Evolutionary conservation across 2,888 invertebrate genomes (phyloP).

Genomic region (Lamellibrachia columna): DNA sequence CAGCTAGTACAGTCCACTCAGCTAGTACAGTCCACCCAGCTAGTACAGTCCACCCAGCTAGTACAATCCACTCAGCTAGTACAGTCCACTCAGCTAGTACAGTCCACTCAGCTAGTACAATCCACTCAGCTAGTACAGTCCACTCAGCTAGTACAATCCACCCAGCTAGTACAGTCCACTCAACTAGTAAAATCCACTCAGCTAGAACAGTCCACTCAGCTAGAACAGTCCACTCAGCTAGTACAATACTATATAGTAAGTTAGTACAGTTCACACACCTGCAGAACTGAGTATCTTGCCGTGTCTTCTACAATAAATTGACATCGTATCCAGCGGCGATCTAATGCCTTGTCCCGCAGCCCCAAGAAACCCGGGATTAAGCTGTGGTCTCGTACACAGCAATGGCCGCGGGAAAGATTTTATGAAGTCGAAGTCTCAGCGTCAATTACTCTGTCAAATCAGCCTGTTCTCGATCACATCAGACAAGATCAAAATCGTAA

Average conservation of each 20-base stretch:
- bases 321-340: background rate
- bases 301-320: background rate
- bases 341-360: background rate
- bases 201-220: background rate
- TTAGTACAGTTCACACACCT: background rate
- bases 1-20: background rate
- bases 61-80: background rate
- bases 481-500: background rate
- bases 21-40: background rate
- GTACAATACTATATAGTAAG: background rate
- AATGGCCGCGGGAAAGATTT: background rate
- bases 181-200: background rate
- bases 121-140: background rate
- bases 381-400: background rate
- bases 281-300: background rate
- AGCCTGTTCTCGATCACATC: background rate
- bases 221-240: background rate
- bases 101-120: background rate
- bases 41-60: background rate
- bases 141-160: background rate
- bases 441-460: background rate
- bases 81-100: background rate
- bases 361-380: background rate
- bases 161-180: background rate
- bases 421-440: background rate